Base-by-base conservation (phyloP, 2,888 invertebrate species). In the Leptarthrus brevirostris region DNA sequence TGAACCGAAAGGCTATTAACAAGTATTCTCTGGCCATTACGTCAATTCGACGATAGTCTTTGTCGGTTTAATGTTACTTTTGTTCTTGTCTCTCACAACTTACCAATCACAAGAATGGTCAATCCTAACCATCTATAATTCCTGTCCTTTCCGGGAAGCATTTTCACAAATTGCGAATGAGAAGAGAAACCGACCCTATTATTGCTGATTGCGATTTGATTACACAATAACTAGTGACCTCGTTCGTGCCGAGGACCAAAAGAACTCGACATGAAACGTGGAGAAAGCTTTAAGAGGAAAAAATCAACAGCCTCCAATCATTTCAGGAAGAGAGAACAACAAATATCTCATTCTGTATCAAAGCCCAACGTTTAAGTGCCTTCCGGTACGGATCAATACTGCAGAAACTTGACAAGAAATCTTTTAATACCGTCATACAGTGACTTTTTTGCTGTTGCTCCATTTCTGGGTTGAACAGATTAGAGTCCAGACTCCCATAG, bases 181-280 rank as follows among this genome's bases (percentile, higher is more conserved):
- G 61, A 75, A 70, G 61, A 70, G 66, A 61, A 73, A 52, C 73
- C 70, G 70, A 49, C 49, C 47, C 73, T 30, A 75, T 75, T 70
- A 69, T 44, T 54, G 64, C 24, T 72, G 73, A 75, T 75, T 75
- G 70, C 75, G 70, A 75, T 75, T 75, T 75, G 75, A 75, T 75
- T 73, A 75, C 70, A 75, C 61, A 73, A 75, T 75, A 75, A 75
- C 73, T 70, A 70, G 70, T 61, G 73, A 73, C 49, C 75, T 73
- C 56, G 64, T 75, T 75, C 69, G 56, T 52, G 49, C 24, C 18
- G 16, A 30, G 47, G 75, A 69, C 73, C 24, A 69, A 18, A 40
- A 34, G 49, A 52, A 49, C 49, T 49, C 69, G 18, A 12, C 36
- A 30, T 44, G 16, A 52, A 69, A 69, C 34, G 34, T 52, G 16